These are phyloP conservation scores for Melieria picta DNA, from an alignment of 2,888 invertebrate genomes.

Conservation along the genomic window DNA sequence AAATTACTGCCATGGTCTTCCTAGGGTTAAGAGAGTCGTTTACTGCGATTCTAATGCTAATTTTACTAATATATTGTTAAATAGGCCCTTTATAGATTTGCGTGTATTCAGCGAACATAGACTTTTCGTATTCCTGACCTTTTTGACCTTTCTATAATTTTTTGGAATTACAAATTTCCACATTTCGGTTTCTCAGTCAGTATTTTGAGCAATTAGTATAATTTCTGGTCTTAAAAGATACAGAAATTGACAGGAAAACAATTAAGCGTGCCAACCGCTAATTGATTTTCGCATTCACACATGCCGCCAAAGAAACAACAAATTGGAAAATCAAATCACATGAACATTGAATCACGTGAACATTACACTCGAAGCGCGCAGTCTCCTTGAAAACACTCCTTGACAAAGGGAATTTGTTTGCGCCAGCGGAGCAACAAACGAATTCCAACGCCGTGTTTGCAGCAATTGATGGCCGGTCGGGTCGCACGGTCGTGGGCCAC, in stretches of 20 bases:
- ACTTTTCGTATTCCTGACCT: background rate
- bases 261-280: slow-evolving; percentile 61
- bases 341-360: slow-evolving; percentile 3
- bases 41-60: background rate
- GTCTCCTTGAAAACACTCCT: too few species aligned
- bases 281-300: slow-evolving; percentile 64
- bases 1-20: too few species aligned
- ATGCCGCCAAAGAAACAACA: slow-evolving; percentile 42
- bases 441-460: slow-evolving; percentile 60
- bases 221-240: too few species aligned
- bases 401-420: background rate
- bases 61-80: background rate
- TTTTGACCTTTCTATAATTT: background rate
- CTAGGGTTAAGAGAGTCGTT: too few species aligned
- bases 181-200: background rate
- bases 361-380: too few species aligned
- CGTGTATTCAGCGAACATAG: too few species aligned
- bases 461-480: slow-evolving; percentile 64
- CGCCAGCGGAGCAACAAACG: slow-evolving; percentile 44
- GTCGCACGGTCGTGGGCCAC: slow-evolving; percentile 61
- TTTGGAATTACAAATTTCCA: slow-evolving; percentile 6
- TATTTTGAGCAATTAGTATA: too few species aligned
- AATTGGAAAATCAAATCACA: slow-evolving; percentile 32
- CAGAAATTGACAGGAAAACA: slow-evolving; percentile 56
- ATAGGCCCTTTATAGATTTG: too few species aligned